Evolutionary conservation across 1,140 invertebrate species (phyloP).

Genomic region (Forficula auricularia): DNA sequence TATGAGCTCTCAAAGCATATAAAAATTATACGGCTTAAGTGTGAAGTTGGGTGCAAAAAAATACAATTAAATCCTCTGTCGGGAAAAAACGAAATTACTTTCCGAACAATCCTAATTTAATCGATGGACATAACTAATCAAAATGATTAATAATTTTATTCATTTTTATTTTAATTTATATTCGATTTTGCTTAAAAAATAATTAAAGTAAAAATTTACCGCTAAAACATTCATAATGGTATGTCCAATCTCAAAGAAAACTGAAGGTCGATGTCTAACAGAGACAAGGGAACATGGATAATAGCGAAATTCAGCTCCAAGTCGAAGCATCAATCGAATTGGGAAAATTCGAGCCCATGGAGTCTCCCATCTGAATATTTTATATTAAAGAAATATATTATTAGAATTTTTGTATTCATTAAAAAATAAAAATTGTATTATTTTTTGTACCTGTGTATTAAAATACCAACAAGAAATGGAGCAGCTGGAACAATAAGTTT

Average conservation of each 20-base stretch:
- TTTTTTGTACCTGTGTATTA: conserved; percentile 51
- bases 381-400: conserved; percentile 8
- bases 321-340: conserved; percentile 51
- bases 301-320: conserved; percentile 74
- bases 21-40: too few relatives aligned
- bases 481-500: conserved; percentile 54
- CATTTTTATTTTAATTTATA: too few relatives aligned
- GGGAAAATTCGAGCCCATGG: conserved; percentile 78
- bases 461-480: conserved; percentile 61
- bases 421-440: background rate
- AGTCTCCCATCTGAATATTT: conserved; percentile 47
- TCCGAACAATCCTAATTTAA: too few relatives aligned
- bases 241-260: conserved; percentile 76
- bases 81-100: too few relatives aligned
- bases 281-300: conserved; percentile 76
- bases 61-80: too few relatives aligned
- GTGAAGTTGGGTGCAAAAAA: too few relatives aligned
- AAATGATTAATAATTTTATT: too few relatives aligned
- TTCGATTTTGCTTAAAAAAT: too few relatives aligned
- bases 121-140: too few relatives aligned
- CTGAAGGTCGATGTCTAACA: conserved; percentile 56
- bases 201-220: too few relatives aligned
- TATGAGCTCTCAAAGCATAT: too few relatives aligned
- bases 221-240: conserved; percentile 79
- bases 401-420: background rate